Evolutionary conservation across 2,888 invertebrate genomes (phyloP).

Genomic region (Endotricha flammealis): DNA sequence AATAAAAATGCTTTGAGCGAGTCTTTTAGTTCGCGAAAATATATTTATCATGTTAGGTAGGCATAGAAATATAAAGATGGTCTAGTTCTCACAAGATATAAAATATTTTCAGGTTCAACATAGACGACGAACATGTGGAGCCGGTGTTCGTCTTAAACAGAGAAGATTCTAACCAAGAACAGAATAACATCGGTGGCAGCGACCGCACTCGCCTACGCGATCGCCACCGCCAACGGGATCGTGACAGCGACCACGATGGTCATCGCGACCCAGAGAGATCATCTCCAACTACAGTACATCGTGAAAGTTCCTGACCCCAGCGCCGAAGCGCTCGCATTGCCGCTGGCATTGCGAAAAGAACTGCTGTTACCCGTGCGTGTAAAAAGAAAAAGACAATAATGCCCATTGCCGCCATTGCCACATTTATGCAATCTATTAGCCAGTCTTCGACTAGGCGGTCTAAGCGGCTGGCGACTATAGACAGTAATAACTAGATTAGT

Average conservation of each 20-base stretch:
- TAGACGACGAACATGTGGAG: constrained; percentile 58
- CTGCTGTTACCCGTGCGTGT: not conserved
- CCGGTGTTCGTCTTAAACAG: constrained; percentile 54
- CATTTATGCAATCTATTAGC: too few relatives aligned
- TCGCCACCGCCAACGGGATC: constrained; percentile 21
- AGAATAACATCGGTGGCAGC: constrained; percentile 51
- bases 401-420: too few relatives aligned
- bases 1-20: too few relatives aligned
- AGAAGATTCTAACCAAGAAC: constrained; percentile 53
- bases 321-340: not conserved
- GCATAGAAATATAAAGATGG: too few relatives aligned
- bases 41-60: too few relatives aligned
- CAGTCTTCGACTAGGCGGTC: too few relatives aligned
- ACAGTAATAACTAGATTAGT: too few relatives aligned
- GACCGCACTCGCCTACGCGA: constrained; percentile 41
- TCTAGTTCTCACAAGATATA: too few relatives aligned
- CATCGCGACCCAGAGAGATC: not conserved
- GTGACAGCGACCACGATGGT: constrained; percentile 2
- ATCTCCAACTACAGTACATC: not conserved
- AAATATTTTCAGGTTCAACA: constrained; percentile 47
- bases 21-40: too few relatives aligned
- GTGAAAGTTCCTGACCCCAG: not conserved
- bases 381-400: not conserved
- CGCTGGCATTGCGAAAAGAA: not conserved
- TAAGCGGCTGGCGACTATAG: too few relatives aligned